A percentile compares a stretch with the other conserved stretches of the same genome.
phyloP scores from a whole-genome alignment of 2,888 invertebrate genomes.

The Lampropteryx suffumata region DNA sequence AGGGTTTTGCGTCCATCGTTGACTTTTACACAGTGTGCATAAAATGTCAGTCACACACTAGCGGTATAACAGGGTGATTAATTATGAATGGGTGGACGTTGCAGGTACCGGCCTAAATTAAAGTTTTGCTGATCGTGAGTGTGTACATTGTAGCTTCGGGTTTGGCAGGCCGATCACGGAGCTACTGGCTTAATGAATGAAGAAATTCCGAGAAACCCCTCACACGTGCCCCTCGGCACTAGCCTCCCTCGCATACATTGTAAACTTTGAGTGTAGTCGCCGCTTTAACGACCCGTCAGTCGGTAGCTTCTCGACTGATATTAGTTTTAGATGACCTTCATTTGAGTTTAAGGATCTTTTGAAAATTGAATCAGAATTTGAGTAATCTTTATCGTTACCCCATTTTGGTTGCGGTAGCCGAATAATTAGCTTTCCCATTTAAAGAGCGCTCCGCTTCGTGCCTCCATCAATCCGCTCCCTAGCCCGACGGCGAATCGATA shows the following conservation, averaged over 20 bases:
- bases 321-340: constrained; percentile 25
- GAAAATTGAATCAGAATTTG: constrained; percentile 17
- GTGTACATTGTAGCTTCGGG: constrained; percentile 62
- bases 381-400: constrained; percentile 50
- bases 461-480: constrained; percentile 75
- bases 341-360: constrained; percentile 30
- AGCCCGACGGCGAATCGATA: constrained; percentile 80
- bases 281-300: constrained; percentile 35
- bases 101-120: constrained; percentile 74
- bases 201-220: constrained; percentile 69
- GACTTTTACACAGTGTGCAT: constrained; percentile 45
- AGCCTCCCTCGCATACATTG: constrained; percentile 58
- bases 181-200: constrained; percentile 75
- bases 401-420: constrained; percentile 52
- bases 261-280: constrained; percentile 52
- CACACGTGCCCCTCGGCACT: constrained; percentile 56
- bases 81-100: constrained; percentile 66
- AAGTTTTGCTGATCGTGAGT: constrained; percentile 70
- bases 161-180: constrained; percentile 73
- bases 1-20: constrained; percentile 40
- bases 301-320: constrained; percentile 23
- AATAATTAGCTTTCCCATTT: constrained; percentile 79
- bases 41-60: constrained; percentile 70
- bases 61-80: constrained; percentile 62
- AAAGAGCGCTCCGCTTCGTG: constrained; percentile 62